Base-by-base conservation (phyloP, 2,888 invertebrate species). In the Petrophora chlorosata region DNA sequence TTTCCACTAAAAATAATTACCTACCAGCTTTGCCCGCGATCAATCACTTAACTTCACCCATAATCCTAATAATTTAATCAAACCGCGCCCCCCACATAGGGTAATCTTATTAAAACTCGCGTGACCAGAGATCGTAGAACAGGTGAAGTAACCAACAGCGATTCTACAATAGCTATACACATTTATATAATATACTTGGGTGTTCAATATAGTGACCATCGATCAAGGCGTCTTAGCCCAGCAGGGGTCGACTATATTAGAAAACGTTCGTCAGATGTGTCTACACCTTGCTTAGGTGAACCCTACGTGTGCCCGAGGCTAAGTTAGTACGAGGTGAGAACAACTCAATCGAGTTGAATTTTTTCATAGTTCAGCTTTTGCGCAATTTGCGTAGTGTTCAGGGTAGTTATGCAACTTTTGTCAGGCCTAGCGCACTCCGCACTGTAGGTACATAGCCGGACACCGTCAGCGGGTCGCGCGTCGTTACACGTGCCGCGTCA, bases 181-280 rank as follows among this genome's bases (percentile, higher is more conserved):
- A 10, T 4, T 25, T 28, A 29, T 43, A 43, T 14, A 36, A 19
- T 85, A 87, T 87, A n/a, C n/a, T n/a, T n/a, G 78, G 85, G 76
- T 82, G 85, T 84, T 85, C 87, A 88, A 89, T 89, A 89, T 76
- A 82, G 77, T 78, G 82, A 75, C 80, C 82, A 84, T 90, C 85
- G 75, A 89, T 90, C 90, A 89, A 76, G 75, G 61, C 73, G 87
- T 80, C 85, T 84, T 78, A 77, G 67, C 86, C 57, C 90, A 51
- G 57, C 79, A 56, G 90, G 90, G 85, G 87, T 77, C 80, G 78
- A 77, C 80, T 87, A 84, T 90, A 90, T 90, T 88, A 88, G 85
- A 88, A 80, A 83, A 81, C 84, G 85, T 81, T 78, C 79, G 80
- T 85, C 84, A 82, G 80, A 66, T 72, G 61, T 63, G 63, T 49